These are phyloP conservation scores for Tetragonula carbonaria DNA, from an alignment of 2,888 invertebrate genomes.

Conservation along the genomic window DNA sequence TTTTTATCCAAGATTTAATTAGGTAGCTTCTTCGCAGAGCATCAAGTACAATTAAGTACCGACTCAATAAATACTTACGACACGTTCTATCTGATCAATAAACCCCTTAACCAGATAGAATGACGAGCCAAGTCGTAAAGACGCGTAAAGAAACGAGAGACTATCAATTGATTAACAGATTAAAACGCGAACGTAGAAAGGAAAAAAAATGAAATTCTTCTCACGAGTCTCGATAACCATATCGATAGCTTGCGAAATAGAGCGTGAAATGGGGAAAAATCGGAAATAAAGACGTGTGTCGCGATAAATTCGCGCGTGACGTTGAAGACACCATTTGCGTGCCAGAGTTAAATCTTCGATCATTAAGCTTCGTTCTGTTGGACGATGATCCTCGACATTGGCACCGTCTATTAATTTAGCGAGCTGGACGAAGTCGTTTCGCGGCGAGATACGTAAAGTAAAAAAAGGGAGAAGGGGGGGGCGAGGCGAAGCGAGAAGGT, in stretches of 20 bases:
- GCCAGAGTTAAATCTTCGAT: constrained; percentile 59
- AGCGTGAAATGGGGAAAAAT: not conserved
- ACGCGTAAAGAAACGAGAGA: not conserved
- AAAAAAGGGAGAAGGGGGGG: constrained; percentile 32
- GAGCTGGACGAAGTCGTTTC: constrained; percentile 58
- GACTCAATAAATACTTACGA: not conserved
- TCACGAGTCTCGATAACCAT: not conserved
- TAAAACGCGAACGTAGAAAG: not conserved
- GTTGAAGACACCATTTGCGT: too few relatives aligned
- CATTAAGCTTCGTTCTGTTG: constrained; percentile 56
- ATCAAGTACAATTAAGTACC: not conserved
- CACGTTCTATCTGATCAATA: not conserved
- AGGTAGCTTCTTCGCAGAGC: not conserved
- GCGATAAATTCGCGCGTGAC: constrained; percentile 43
- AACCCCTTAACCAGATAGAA: too few relatives aligned
- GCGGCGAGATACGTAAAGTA: constrained; percentile 31
- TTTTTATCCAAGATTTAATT: not conserved
- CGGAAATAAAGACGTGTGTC: constrained; percentile 15
- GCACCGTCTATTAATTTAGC: constrained; percentile 64
- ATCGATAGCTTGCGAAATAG: not conserved
- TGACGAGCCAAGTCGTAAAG: too few relatives aligned
- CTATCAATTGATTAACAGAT: too few relatives aligned
- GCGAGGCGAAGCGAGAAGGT: constrained; percentile 33
- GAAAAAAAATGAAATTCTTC: too few relatives aligned
- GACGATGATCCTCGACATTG: constrained; percentile 36